Evolutionary conservation across 2,113 vertebrate genomes (phyloP).

Genomic region (Mustela lutreola): DNA sequence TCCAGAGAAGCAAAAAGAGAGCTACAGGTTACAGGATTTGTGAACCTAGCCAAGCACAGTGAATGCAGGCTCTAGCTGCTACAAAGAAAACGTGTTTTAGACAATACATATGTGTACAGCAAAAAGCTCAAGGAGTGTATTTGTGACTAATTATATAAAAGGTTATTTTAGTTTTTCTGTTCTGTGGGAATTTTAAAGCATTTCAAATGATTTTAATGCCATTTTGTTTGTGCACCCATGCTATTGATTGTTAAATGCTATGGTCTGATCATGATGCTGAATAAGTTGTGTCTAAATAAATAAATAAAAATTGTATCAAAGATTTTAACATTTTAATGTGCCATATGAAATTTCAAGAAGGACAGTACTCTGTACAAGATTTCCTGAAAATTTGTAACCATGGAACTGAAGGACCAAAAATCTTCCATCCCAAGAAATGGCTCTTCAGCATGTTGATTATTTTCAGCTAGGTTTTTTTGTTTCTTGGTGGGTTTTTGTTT

Average conservation of each 20-base stretch:
- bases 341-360: background rate
- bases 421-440: background rate
- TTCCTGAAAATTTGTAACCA: background rate
- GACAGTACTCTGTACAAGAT: background rate
- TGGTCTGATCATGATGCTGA: background rate
- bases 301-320: background rate
- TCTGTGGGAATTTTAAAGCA: background rate
- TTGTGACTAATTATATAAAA: conserved; percentile 54
- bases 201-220: background rate
- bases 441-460: background rate
- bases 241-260: background rate
- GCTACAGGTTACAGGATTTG: background rate
- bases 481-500: background rate
- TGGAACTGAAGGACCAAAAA: background rate
- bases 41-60: background rate
- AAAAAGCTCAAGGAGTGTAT: background rate
- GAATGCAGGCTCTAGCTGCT: background rate
- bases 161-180: background rate
- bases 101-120: background rate
- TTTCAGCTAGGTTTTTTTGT: background rate
- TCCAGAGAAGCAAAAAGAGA: conserved; percentile 86
- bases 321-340: background rate
- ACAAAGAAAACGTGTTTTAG: background rate
- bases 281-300: background rate
- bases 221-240: background rate